phyloP scores from a whole-genome alignment of 2,888 invertebrate species.

The Drosophila buzzatii region DNA sequence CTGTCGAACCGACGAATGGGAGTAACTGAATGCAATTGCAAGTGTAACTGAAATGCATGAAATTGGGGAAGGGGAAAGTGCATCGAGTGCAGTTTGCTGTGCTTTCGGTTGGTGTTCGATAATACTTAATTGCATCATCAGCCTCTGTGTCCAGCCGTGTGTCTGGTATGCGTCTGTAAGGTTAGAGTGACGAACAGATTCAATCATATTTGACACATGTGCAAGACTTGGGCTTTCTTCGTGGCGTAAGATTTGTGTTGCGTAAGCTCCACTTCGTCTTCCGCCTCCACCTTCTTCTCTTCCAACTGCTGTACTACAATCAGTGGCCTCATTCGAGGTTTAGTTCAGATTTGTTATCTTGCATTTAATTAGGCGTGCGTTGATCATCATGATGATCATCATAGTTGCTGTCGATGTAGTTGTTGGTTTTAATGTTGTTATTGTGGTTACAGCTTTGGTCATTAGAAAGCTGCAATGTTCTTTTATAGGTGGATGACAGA shows the following conservation, averaged over 20 bases:
- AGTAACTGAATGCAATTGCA: conserved; percentile 56
- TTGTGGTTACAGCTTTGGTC: conserved; percentile 57
- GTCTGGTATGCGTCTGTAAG: neutral
- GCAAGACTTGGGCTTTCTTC: conserved; percentile 51
- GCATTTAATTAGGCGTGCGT: conserved; percentile 76
- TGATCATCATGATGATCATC: conserved; percentile 60
- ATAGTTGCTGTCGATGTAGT: conserved; percentile 15
- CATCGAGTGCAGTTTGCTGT: conserved; percentile 67
- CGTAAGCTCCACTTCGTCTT: conserved; percentile 17
- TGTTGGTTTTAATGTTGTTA: conserved; percentile 26
- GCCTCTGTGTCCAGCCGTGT: conserved; percentile 7
- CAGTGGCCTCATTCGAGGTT: conserved; percentile 63
- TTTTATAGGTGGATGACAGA: conserved; percentile 19
- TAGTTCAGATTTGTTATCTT: conserved; percentile 60
- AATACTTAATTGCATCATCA: conserved; percentile 67
- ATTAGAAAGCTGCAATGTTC: conserved; percentile 73
- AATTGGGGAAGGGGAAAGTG: conserved; percentile 65
- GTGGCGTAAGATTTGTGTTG: conserved; percentile 52
- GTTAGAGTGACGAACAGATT: conserved; percentile 38
- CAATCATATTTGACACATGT: conserved; percentile 57
- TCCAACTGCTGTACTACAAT: conserved; percentile 37
- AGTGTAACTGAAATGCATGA: conserved; percentile 59
- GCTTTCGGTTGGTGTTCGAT: conserved; percentile 64
- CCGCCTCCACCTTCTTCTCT: neutral
- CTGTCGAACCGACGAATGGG: conserved; percentile 25